Percentiles rank a stretch among this genome's conserved stretches.
These are phyloP conservation scores for Epistrophe grossulariae DNA, from an alignment of 2,888 invertebrate species.

Conservation along the genomic window DNA sequence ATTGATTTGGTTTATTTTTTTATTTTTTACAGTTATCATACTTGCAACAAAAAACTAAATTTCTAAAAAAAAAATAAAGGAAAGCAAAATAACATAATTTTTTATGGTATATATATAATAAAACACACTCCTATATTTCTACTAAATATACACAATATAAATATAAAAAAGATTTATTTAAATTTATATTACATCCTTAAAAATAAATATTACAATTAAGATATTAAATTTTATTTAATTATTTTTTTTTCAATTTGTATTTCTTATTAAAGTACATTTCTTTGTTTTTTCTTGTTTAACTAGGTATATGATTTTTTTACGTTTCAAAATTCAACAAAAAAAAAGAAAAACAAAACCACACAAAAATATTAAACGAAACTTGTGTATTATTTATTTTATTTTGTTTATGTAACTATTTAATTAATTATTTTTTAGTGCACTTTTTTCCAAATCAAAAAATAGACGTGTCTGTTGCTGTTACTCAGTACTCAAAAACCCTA, in stretches of 20 bases:
- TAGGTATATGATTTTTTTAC: slow-evolving; percentile 20
- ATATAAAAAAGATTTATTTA: slow-evolving; percentile 71
- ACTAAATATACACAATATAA: slow-evolving; percentile 68
- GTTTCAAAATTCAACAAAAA: background rate
- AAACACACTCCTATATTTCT: slow-evolving; percentile 52
- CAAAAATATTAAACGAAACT: no score
- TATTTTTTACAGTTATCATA: slow-evolving; percentile 27
- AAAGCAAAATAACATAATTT: slow-evolving; percentile 17
- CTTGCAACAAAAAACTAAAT: slow-evolving; percentile 56
- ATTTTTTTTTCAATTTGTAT: slow-evolving; percentile 21
- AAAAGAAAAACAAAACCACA: background rate
- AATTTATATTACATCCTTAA: slow-evolving; percentile 53
- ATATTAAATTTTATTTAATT: slow-evolving; percentile 52
- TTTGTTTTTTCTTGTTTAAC: slow-evolving; percentile 21
- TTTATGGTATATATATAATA: slow-evolving; percentile 17
- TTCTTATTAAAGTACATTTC: slow-evolving; percentile 59
- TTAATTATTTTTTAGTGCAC: background rate
- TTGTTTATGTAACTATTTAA: no score
- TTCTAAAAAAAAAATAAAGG: slow-evolving; percentile 43
- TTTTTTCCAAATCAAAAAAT: background rate
- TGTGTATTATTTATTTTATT: background rate
- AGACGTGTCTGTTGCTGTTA: background rate
- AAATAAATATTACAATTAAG: slow-evolving; percentile 66
- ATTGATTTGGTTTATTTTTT: slow-evolving; percentile 57
- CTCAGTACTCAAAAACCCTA: no score